Base-by-base conservation (phyloP, 2,888 invertebrate genomes). In the Spisula subtruncata region DNA sequence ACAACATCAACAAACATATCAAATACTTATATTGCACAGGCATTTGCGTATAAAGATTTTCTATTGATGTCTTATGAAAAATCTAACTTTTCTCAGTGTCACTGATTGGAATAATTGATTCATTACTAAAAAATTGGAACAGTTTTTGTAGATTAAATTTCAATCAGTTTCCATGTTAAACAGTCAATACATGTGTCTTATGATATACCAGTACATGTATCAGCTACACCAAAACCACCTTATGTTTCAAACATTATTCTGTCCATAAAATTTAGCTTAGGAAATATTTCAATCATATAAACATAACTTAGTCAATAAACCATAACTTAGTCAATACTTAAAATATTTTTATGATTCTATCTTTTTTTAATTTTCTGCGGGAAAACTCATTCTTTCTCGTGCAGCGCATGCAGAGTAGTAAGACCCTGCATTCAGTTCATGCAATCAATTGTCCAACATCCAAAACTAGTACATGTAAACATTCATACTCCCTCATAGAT, bases 1-100 rank as follows among this genome's bases (percentile, higher is more conserved):
- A 75, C 75, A 75, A 75, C 75, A 75, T 75, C 75, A 75, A 75
- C 75, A 75, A 75, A 35, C 32, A 75, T 16, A 75, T 32, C 29
- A 35, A 25, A 41, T 41, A 8, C 75, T 35, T 75, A 32, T 75
- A 75, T 75, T 75, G 75, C 75, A 75, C 75, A 18, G 25, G 32
- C 32, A 75, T 75, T 75, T 75, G 75, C 10, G 16, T 32, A 14
- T 14, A 75, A 25, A 75, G 16, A 75, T 12, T 35, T 5, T 16
- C 35, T 75, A 32, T 75, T 12, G 32, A 18, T 32, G 75, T 75
- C 18, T 25, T 51, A 10, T 1, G 6, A 66, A 25, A 66, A 51
- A 66, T 25, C 60, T 66, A 12, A 66, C 25, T 25, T 66, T 66
- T 25, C 12, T 51, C 14, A 16, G 51, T 51, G 1, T 51, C 16